Evolutionary conservation across 1,140 invertebrate species (phyloP).

Genomic region (Aphaenogaster rudis): DNA sequence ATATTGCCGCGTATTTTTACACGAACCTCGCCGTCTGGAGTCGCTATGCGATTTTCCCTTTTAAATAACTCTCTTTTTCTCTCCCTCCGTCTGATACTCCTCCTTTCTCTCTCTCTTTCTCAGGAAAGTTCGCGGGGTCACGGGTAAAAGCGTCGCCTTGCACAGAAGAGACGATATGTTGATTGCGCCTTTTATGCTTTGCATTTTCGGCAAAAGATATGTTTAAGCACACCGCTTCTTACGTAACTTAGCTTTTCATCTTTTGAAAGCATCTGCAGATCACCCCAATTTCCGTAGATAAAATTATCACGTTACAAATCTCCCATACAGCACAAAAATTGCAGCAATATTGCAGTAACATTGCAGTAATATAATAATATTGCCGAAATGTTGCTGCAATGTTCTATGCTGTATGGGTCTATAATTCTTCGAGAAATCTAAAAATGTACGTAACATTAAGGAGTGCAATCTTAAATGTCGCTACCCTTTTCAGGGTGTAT

Average conservation of each 20-base stretch:
- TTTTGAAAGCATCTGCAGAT: not conserved
- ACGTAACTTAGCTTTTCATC: not conserved
- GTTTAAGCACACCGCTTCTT: constrained; percentile 2
- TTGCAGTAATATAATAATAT: too few species aligned
- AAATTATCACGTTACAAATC: not conserved
- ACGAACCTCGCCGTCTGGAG: not conserved
- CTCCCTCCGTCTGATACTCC: not conserved
- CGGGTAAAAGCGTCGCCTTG: constrained; percentile 13
- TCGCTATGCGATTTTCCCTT: constrained; percentile 11
- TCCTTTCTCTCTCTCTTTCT: not conserved
- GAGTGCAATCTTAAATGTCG: not conserved
- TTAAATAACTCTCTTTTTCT: constrained; percentile 3
- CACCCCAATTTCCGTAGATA: not conserved
- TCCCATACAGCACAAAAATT: not conserved
- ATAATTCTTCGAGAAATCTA: not conserved
- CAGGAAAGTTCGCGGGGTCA: constrained; percentile 5
- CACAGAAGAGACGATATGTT: constrained; percentile 5
- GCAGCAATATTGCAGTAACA: too few species aligned
- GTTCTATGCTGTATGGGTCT: too few species aligned
- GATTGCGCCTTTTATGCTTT: not conserved
- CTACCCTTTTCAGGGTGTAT: not conserved
- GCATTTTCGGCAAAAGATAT: not conserved
- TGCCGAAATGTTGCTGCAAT: too few species aligned
- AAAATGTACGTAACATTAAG: not conserved
- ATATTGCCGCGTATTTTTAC: constrained; percentile 39